Evolutionary conservation across 2,113 vertebrate genomes (phyloP), one percentile per base, ranked within the genome.

Genomic region (Athene cunicularia): DNA sequence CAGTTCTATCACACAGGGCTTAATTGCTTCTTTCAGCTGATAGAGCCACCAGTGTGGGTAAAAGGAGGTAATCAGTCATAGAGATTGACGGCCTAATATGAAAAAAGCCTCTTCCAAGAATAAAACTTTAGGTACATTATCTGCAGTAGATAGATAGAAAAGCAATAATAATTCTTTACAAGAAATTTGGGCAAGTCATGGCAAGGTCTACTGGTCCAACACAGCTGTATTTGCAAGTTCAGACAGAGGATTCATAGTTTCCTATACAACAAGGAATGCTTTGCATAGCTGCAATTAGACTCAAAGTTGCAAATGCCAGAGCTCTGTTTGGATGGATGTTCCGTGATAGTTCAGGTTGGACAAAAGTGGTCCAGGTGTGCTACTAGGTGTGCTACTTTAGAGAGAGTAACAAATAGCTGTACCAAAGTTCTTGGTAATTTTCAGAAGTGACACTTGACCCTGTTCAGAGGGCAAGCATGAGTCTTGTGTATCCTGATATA

Each of bases 231-330:
- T 53, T 70, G 56, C 79, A 85, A 80, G 5, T 11, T 77, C 12
- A 76, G n/a, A 12, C 14, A 77, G 21, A 52, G 32, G 35, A 64
- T 62, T 75, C 16, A 14, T 16, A 14, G 8, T 28, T 85, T 85
- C 35, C 32, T 21, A 1, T 74, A 41, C 8, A 14, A 30, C 0
- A 1, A 87, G 5, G 35, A 76, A 5, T 1, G 1, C 4, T 41
- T 22, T 64, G 30, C 21, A 11, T 56, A 60, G 13, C 14, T 45
- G 5, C 26, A 60, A 80, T 30, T 23, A 53, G 13, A 13, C 14
- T 80, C 27, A 73, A 81, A 63, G 16, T 33, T 73, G 27, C 53
- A 49, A 60, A 64, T 79, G 67, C 11, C 47, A 79, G 45, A 76
- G 4, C 11, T 77, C 16, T 66, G 8, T 64, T 85, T 63, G 24